phyloP scores from a whole-genome alignment of 2,888 invertebrate genomes.

The Rotaria sp. region DNA sequence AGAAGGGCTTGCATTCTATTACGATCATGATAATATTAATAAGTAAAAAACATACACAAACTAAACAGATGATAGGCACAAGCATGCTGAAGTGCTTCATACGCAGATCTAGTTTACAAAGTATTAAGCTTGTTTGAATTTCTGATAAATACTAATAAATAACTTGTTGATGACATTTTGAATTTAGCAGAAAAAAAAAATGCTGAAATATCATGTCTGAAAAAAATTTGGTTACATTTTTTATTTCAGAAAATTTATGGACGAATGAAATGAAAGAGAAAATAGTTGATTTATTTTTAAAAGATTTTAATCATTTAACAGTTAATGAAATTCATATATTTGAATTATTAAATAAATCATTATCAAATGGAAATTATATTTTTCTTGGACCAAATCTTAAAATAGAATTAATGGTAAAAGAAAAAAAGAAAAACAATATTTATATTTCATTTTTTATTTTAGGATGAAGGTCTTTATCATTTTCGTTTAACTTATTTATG shows the following conservation, averaged over 20 bases:
- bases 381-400: not conserved
- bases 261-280: not conserved
- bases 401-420: not conserved
- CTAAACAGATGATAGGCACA: no score
- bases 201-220: no score
- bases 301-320: not conserved
- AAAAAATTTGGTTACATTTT: not conserved
- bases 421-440: not conserved
- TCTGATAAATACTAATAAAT: no score
- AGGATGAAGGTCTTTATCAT: constrained; percentile 20
- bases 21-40: no score
- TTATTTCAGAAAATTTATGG: not conserved
- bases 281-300: not conserved
- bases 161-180: no score
- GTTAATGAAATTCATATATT: not conserved
- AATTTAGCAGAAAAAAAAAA: no score
- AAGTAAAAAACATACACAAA: no score
- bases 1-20: no score
- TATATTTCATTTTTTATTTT: not conserved
- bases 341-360: not conserved
- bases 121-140: no score
- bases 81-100: no score
- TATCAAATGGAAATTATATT: not conserved
- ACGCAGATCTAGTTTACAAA: no score
- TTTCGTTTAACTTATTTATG: constrained; percentile 8